These are phyloP conservation scores for Phymanthus crucifer DNA, from an alignment of 92 coral and sea anemone species.

Conservation along the genomic window DNA sequence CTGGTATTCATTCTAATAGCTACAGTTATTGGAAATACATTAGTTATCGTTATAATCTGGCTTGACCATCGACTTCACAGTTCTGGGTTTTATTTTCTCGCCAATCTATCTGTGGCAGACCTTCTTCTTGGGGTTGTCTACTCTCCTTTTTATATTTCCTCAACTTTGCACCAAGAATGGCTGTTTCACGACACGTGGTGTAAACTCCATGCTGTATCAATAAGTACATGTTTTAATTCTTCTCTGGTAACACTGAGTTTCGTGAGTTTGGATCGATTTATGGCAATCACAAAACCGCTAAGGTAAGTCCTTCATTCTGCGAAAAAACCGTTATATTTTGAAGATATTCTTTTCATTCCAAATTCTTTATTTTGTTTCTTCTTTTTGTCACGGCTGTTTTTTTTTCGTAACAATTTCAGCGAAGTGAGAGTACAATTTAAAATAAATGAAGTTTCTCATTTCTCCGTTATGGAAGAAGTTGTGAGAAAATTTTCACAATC, in stretches of 20 bases:
- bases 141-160: conserved; percentile 57
- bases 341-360: neutral
- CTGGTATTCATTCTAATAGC: conserved; percentile 42
- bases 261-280: conserved; percentile 71
- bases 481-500: no score
- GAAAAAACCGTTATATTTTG: neutral
- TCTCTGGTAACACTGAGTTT: conserved; percentile 60
- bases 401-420: no score
- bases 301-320: conserved; percentile 50
- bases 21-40: conserved; percentile 61
- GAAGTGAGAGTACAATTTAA: no score
- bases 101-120: conserved; percentile 73
- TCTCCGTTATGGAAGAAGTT: no score
- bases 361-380: no score
- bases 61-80: conserved; percentile 71
- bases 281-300: conserved; percentile 74
- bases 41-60: conserved; percentile 46
- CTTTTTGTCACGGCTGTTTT: no score
- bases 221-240: conserved; percentile 69
- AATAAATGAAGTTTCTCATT: no score
- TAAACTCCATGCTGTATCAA: conserved; percentile 52
- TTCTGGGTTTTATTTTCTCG: conserved; percentile 69
- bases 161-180: conserved; percentile 62
- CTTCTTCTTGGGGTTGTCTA: conserved; percentile 57
- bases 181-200: conserved; percentile 56